These are phyloP conservation scores for Scelioninae gen. 1 DNA, from an alignment of 2,888 invertebrate genomes.

Conservation along the genomic window DNA sequence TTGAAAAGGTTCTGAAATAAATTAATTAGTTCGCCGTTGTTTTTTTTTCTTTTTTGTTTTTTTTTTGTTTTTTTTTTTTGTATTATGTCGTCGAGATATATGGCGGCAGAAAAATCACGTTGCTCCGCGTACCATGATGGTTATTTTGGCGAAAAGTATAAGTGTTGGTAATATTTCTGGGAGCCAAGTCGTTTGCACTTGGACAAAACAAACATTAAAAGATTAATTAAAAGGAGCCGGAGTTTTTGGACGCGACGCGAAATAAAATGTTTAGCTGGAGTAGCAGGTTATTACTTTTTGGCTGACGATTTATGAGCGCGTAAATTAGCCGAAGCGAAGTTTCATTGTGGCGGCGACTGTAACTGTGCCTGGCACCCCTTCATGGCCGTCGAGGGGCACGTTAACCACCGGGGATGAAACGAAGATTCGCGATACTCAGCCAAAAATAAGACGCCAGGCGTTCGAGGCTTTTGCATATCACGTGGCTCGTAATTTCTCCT, in stretches of 20 bases:
- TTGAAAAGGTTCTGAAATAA: too few relatives aligned
- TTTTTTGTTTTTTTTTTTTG: too few relatives aligned
- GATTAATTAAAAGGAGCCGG: constrained; percentile 35
- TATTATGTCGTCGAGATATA: too few relatives aligned
- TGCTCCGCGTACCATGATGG: too few relatives aligned
- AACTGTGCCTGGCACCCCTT: constrained; percentile 35
- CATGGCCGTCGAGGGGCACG: constrained; percentile 32
- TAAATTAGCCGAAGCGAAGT: constrained; percentile 59
- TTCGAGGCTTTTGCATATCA: constrained; percentile 32
- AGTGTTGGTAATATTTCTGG: constrained; percentile 4
- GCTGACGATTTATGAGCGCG: constrained; percentile 52
- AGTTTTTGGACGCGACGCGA: constrained; percentile 23
- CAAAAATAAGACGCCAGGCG: constrained; percentile 42
- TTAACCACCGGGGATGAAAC: constrained; percentile 44
- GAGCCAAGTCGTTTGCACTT: constrained; percentile 6
- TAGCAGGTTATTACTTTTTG: constrained; percentile 45
- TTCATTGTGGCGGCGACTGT: constrained; percentile 40
- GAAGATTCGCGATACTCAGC: constrained; percentile 20
- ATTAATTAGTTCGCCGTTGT: too few relatives aligned
- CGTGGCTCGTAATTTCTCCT: constrained; percentile 34
- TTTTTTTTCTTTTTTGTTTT: too few relatives aligned
- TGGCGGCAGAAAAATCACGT: too few relatives aligned
- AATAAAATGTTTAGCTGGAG: constrained; percentile 38
- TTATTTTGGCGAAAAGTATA: background rate
- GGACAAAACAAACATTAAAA: constrained; percentile 29